Percentiles rank a stretch among this genome's conserved stretches.
Evolutionary conservation across 2,888 invertebrate species (phyloP).

Genomic region (Griposia aprilina): DNA sequence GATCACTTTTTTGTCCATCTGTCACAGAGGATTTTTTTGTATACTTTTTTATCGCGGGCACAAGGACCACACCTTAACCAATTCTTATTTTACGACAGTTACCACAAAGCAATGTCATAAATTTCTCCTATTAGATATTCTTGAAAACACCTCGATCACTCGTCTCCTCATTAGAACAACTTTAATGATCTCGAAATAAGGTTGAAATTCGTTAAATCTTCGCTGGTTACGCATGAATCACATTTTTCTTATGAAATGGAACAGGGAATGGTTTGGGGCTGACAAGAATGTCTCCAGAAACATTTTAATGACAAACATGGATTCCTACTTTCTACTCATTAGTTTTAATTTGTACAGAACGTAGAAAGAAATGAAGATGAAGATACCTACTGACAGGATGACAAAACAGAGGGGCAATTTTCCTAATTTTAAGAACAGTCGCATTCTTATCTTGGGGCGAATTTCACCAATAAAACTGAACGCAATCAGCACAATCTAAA

Average conservation of each 20-base stretch:
- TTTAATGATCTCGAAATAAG: neutral
- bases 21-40: neutral
- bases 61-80: slow-evolving; percentile 52
- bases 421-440: neutral
- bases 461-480: too few species aligned
- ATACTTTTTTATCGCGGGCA: slow-evolving; percentile 3
- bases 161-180: slow-evolving; percentile 3
- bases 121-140: slow-evolving; percentile 64
- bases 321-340: slow-evolving; percentile 60
- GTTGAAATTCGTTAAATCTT: slow-evolving; percentile 27
- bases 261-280: slow-evolving; percentile 51
- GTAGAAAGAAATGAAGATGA: neutral
- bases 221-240: slow-evolving; percentile 27
- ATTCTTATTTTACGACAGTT: slow-evolving; percentile 69
- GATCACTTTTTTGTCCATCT: neutral
- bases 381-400: neutral
- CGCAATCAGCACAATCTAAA: too few species aligned
- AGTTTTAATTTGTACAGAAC: slow-evolving; percentile 25
- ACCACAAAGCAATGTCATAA: slow-evolving; percentile 68
- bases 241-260: slow-evolving; percentile 59
- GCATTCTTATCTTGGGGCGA: too few species aligned
- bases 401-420: neutral
- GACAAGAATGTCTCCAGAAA: slow-evolving; percentile 62
- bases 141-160: slow-evolving; percentile 34
- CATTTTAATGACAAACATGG: slow-evolving; percentile 70